Evolutionary conservation across 2,888 invertebrate species (phyloP), one percentile per base, ranked within the genome.

Genomic region (Trissonchulus sp.): DNA sequence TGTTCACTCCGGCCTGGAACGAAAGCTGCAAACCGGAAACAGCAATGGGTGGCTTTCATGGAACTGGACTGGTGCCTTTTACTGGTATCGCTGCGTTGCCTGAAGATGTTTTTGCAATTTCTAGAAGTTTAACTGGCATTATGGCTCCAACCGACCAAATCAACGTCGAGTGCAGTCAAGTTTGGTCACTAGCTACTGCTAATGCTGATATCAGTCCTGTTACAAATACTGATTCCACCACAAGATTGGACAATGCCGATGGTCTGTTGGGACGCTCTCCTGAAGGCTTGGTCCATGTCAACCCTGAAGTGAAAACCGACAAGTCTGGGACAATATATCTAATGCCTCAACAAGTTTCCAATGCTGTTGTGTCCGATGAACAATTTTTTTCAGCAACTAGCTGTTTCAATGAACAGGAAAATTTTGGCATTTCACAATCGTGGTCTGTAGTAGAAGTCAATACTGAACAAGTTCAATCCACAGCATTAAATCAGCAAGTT

Each of bases 1-100:
- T 69, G 37, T 36, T 69, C 71, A 18, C 3, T 23, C n/a, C n/a
- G 3, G 33, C 35, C 28, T 69, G 71, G 71, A 36, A 2, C n/a
- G 8, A 15, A 69, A 34, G 33, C 2, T n/a, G 33, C n/a, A 31
- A 30, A 36, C 36, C 28, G 8, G 71, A 69, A 15, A 69, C 3
- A 3, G 71, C 71, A 31, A 18, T 31, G 3, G 33, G 33, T 18
- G 28, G 31, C n/a, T 69, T 69, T 36, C 33, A 37, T 3, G n/a
- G n/a, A 69, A 34, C 71, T 34, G 71, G 71, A 15, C 2, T 34
- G n/a, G 23, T 33, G 8, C 71, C 71, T 8, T 8, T n/a, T n/a
- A n/a, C 28, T 3, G n/a, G n/a, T n/a, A n/a, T n/a, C n/a, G n/a
- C n/a, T n/a, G n/a, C n/a, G n/a, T n/a, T n/a, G n/a, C n/a, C n/a